phyloP scores from a whole-genome alignment of 2,113 vertebrate species.

The Diphyllodes magnificus region DNA sequence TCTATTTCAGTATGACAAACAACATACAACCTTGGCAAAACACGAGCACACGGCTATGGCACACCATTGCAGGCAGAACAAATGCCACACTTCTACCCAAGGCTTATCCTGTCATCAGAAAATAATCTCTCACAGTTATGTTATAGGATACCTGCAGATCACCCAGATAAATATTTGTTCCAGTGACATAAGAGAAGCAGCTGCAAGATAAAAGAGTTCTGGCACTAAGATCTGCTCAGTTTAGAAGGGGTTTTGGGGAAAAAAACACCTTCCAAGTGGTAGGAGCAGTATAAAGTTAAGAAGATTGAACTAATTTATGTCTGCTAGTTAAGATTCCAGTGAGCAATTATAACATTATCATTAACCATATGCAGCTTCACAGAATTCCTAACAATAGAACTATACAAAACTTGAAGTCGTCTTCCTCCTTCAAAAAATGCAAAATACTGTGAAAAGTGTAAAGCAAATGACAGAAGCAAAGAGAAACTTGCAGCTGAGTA shows the following conservation, averaged over 20 bases:
- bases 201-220: not conserved
- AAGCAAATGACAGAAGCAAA: not conserved
- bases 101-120: not conserved
- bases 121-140: not conserved
- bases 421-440: not conserved
- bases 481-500: not conserved
- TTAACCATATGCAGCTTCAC: not conserved
- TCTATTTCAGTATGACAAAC: not conserved
- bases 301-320: not conserved
- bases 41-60: accelerated
- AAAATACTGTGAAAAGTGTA: not conserved
- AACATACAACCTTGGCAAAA: not conserved
- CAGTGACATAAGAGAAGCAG: not conserved
- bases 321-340: not conserved
- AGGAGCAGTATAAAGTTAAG: not conserved
- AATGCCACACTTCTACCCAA: not conserved
- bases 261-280: not conserved
- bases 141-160: not conserved
- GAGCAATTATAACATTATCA: not conserved
- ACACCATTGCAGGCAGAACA: not conserved
- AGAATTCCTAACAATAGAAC: not conserved
- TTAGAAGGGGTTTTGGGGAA: not conserved
- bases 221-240: not conserved
- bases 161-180: not conserved
- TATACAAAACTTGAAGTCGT: not conserved